phyloP scores from a whole-genome alignment of 2,113 vertebrate species.

The Cinclus mexicanus region DNA sequence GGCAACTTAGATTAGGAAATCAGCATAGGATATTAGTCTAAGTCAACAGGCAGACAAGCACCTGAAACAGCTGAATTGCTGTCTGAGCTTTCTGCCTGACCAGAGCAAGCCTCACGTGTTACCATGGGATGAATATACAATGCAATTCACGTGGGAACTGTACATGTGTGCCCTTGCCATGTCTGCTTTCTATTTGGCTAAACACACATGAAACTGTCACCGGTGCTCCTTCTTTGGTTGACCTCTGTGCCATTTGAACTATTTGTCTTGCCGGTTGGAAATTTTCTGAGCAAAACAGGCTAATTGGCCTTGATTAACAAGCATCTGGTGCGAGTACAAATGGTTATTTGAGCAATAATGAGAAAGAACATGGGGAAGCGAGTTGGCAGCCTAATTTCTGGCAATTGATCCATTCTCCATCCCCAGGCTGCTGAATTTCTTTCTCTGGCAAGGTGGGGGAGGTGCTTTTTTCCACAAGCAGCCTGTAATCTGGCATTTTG shows the following conservation, averaged over 20 bases:
- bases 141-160: neutral
- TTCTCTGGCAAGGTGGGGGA: constrained; percentile 25
- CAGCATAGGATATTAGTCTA: neutral
- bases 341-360: constrained; percentile 68
- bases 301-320: constrained; percentile 72
- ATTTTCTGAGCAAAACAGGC: constrained; percentile 65
- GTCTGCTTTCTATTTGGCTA: constrained; percentile 62
- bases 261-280: constrained; percentile 65
- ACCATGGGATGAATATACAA: neutral
- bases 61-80: neutral
- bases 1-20: constrained; percentile 16
- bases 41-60: neutral
- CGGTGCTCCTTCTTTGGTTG: constrained; percentile 30
- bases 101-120: neutral
- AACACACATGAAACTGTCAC: constrained; percentile 58
- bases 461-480: neutral
- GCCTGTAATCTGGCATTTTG: neutral
- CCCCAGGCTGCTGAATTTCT: constrained; percentile 22
- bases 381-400: constrained; percentile 59
- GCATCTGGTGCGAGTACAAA: constrained; percentile 66
- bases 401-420: constrained; percentile 31
- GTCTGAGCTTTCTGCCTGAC: neutral
- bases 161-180: constrained; percentile 30
- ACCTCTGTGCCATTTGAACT: constrained; percentile 54
- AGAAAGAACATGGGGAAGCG: constrained; percentile 55